Evolutionary conservation across 2,797 vertebrate genomes (phyloP).

Genomic region (Uromys caudimaculatus): DNA sequence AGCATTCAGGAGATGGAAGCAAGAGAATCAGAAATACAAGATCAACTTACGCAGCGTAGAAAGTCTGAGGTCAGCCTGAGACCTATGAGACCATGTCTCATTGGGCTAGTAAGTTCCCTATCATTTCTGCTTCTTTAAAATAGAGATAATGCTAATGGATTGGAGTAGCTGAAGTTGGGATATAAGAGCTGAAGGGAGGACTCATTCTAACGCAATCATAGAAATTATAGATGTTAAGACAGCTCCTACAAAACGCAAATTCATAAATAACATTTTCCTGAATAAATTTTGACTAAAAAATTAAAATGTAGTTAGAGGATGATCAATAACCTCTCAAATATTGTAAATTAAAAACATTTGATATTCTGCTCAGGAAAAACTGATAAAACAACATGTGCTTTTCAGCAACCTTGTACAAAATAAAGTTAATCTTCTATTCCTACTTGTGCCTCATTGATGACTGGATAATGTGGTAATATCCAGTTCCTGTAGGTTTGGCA

Average conservation of each 20-base stretch:
- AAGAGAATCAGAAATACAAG: background rate
- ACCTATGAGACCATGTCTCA: background rate
- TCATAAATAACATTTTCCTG: background rate
- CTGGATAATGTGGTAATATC: background rate
- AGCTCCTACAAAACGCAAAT: background rate
- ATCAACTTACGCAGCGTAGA: background rate
- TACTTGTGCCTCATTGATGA: background rate
- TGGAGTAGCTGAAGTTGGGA: background rate
- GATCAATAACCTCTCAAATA: background rate
- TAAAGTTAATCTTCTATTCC: background rate
- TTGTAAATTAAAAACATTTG: background rate
- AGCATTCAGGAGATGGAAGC: background rate
- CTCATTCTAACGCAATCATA: background rate
- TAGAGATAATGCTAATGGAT: background rate
- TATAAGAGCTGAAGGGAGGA: background rate
- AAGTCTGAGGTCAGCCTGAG: background rate
- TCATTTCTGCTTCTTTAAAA: slow-evolving; percentile 28
- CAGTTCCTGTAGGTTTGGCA: background rate
- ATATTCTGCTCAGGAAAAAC: background rate
- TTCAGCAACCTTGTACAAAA: background rate
- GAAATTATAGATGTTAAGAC: background rate
- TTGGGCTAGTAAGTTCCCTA: background rate
- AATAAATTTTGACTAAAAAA: slow-evolving; percentile 3
- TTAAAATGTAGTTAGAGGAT: background rate
- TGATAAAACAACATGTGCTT: background rate